phyloP scores from a whole-genome alignment of 2,888 invertebrate genomes.

The Magallana nippona region DNA sequence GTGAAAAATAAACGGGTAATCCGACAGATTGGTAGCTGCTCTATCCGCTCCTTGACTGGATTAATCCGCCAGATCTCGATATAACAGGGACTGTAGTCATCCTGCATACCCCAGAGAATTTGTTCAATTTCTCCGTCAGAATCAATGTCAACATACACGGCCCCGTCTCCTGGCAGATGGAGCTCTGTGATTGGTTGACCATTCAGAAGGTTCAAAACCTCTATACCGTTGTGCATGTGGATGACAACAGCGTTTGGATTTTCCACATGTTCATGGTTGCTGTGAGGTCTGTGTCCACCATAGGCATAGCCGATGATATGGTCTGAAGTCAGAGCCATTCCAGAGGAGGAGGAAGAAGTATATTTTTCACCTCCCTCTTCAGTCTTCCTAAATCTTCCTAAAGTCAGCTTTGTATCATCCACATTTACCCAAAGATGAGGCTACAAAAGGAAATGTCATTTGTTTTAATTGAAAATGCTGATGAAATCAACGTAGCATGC shows the following conservation, averaged over 20 bases:
- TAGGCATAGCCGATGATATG: slow-evolving; percentile 73
- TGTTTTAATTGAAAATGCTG: neutral
- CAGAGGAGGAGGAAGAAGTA: slow-evolving; percentile 38
- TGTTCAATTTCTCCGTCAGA: slow-evolving; percentile 69
- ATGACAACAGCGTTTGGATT: slow-evolving; percentile 74
- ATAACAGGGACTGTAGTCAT: slow-evolving; percentile 69
- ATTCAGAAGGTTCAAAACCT: slow-evolving; percentile 72
- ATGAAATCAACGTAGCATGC: neutral
- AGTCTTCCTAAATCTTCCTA: slow-evolving; percentile 69
- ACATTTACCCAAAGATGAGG: slow-evolving; percentile 73
- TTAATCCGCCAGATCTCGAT: slow-evolving; percentile 68
- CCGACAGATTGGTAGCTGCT: slow-evolving; percentile 70
- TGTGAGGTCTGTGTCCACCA: slow-evolving; percentile 75
- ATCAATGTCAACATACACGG: slow-evolving; percentile 70
- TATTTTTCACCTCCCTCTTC: slow-evolving; percentile 53
- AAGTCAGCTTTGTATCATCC: slow-evolving; percentile 71
- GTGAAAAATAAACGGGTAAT: slow-evolving; percentile 70
- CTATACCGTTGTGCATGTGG: slow-evolving; percentile 72
- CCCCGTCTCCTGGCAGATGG: slow-evolving; percentile 61
- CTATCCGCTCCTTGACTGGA: slow-evolving; percentile 70
- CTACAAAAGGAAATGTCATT: slow-evolving; percentile 57
- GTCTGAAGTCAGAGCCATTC: slow-evolving; percentile 58
- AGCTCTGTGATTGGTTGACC: slow-evolving; percentile 73
- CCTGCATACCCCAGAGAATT: slow-evolving; percentile 66
- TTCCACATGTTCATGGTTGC: slow-evolving; percentile 69